These are phyloP conservation scores for Cydia pomonella DNA, from an alignment of 1,140 invertebrate species.

Conservation along the genomic window DNA sequence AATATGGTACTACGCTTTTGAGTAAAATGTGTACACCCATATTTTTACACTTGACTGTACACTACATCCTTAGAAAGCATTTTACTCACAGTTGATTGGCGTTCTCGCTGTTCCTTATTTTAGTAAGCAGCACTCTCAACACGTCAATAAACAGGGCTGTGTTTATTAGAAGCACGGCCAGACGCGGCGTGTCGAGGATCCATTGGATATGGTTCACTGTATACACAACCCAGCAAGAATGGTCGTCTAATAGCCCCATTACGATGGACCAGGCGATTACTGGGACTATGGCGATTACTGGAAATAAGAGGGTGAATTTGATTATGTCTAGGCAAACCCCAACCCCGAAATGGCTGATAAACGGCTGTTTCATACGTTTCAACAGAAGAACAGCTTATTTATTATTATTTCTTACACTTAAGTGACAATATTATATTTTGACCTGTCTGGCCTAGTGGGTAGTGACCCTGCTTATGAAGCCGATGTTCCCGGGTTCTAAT, in stretches of 20 bases:
- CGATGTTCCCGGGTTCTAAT: too few relatives aligned
- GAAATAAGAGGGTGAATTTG: conserved; percentile 41
- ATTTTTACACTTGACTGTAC: too few relatives aligned
- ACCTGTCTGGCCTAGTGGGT: too few relatives aligned
- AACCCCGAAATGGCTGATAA: too few relatives aligned
- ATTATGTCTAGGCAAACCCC: too few relatives aligned
- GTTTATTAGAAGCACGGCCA: conserved; percentile 80
- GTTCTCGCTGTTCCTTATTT: conserved; percentile 76
- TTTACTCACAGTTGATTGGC: conserved; percentile 73
- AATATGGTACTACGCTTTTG: too few relatives aligned
- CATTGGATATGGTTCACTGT: conserved; percentile 75
- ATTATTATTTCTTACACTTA: too few relatives aligned
- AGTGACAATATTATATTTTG: too few relatives aligned
- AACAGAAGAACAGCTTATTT: too few relatives aligned
- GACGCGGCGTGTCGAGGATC: conserved; percentile 80
- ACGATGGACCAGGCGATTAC: conserved; percentile 77
- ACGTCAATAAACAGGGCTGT: conserved; percentile 79
- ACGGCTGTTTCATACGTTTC: too few relatives aligned
- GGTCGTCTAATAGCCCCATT: conserved; percentile 69
- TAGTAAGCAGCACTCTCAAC: conserved; percentile 78
- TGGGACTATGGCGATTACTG: conserved; percentile 75
- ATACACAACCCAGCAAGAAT: conserved; percentile 82
- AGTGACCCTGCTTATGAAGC: too few relatives aligned
- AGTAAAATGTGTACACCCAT: too few relatives aligned
- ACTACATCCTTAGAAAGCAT: not conserved